Percentiles rank a stretch among this genome's conserved stretches.
Conservation (phyloP, 2,797 vertebrate genomes). For the Hyperoplus immaculatus region DNA sequence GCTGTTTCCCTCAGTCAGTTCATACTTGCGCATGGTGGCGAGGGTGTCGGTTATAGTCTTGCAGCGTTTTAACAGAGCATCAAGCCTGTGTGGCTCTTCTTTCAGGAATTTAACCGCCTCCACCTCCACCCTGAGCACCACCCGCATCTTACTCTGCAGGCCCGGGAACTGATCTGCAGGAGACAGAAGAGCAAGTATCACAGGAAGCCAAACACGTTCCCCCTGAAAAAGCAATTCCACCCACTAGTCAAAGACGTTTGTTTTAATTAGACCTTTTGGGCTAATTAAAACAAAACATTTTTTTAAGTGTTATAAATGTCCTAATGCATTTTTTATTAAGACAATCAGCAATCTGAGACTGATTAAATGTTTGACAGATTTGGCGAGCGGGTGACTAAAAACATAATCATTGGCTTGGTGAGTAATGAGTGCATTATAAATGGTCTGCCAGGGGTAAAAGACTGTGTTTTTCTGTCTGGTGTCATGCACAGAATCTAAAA, state of each 20-base stretch:
- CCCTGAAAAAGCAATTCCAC: conserved; percentile 25
- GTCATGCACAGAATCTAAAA: conserved; percentile 47
- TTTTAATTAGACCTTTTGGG: not conserved
- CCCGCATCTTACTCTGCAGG: conserved; percentile 99
- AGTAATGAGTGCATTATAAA: conserved; percentile 68
- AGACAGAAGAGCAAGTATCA: conserved; percentile 14
- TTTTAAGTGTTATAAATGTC: not conserved
- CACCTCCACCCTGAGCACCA: conserved; percentile 97
- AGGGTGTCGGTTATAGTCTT: conserved; percentile 93
- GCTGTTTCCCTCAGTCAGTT: conserved; percentile 8
- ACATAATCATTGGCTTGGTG: conserved; percentile 57
- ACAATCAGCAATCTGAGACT: conserved; percentile 49
- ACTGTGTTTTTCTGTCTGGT: conserved; percentile 40
- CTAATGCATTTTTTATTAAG: conserved; percentile 30
- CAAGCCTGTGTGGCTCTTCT: conserved; percentile 96
- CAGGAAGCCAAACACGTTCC: not conserved
- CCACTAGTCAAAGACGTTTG: not conserved
- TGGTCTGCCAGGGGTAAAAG: conserved; percentile 47
- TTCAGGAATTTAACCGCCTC: conserved; percentile 99
- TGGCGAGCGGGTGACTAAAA: conserved; percentile 54
- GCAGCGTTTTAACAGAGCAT: conserved; percentile 96
- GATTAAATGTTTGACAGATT: conserved; percentile 59
- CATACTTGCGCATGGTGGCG: conserved; percentile 90
- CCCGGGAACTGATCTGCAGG: conserved; percentile 93
- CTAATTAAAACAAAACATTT: conserved; percentile 32